These are phyloP conservation scores for Perizoma flavofasciatum DNA, from an alignment of 2,888 invertebrate genomes.

Conservation along the genomic window DNA sequence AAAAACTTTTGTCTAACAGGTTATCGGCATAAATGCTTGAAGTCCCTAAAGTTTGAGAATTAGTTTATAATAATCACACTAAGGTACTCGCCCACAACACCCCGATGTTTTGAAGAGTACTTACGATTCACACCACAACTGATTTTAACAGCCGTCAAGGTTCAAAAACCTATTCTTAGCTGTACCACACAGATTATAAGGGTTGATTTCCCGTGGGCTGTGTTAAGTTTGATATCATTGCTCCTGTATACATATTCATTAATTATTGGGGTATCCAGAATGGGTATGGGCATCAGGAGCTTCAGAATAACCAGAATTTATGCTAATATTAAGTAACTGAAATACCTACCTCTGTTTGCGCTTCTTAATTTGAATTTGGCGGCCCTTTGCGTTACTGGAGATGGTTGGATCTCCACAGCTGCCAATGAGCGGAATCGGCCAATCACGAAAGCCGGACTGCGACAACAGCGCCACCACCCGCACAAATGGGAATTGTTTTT, in stretches of 20 bases:
- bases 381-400: too few relatives aligned
- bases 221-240: constrained; percentile 44
- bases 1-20: too few relatives aligned
- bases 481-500: too few relatives aligned
- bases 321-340: constrained; percentile 28
- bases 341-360: background rate
- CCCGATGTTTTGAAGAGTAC: constrained; percentile 57
- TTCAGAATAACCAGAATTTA: constrained; percentile 46
- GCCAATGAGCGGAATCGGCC: too few relatives aligned
- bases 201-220: constrained; percentile 30
- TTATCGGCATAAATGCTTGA: constrained; percentile 45
- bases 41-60: constrained; percentile 63
- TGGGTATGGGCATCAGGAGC: constrained; percentile 37
- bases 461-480: too few relatives aligned
- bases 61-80: constrained; percentile 69
- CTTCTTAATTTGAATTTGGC: too few relatives aligned
- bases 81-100: constrained; percentile 64
- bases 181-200: constrained; percentile 30
- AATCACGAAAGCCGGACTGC: too few relatives aligned
- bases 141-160: constrained; percentile 44
- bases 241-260: constrained; percentile 56
- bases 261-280: constrained; percentile 55
- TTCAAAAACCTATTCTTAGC: constrained; percentile 32
- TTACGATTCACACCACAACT: constrained; percentile 49
- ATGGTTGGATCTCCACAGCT: too few relatives aligned